Conservation (phyloP, 2,797 vertebrate genomes). For the Sebastes kiyomatsui region DNA sequence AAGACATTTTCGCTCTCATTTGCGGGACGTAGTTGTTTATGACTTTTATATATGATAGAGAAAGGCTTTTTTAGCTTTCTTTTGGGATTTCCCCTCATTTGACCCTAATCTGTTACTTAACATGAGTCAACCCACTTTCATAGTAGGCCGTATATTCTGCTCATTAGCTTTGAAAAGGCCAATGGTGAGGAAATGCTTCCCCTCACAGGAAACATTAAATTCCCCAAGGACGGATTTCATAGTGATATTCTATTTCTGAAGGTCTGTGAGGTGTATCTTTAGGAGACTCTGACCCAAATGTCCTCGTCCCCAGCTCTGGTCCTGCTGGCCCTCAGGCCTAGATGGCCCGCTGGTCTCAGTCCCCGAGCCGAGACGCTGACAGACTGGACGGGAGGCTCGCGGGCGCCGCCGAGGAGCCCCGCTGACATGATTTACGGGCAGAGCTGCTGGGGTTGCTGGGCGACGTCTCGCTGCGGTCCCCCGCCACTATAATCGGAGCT, state of each 20-base stretch:
- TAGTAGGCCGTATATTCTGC: background rate
- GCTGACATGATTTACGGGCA: conserved; percentile 79
- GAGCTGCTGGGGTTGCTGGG: conserved; percentile 70
- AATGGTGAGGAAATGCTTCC: background rate
- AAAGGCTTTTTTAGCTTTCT: background rate
- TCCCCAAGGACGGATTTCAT: background rate
- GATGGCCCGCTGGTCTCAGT: conserved; percentile 30
- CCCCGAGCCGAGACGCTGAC: conserved; percentile 40
- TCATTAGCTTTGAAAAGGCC: background rate
- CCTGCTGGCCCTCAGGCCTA: conserved; percentile 3
- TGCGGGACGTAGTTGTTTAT: background rate
- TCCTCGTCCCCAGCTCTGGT: conserved; percentile 4
- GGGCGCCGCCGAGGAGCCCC: conserved; percentile 67
- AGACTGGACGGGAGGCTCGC: conserved; percentile 53
- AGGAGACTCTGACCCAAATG: conserved; percentile 21
- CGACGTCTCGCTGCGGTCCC: conserved; percentile 75
- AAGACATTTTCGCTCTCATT: background rate
- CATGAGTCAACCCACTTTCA: background rate
- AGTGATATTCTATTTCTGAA: background rate
- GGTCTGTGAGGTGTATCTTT: conserved; percentile 25
- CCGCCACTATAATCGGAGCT: conserved; percentile 78
- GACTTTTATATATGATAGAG: background rate
- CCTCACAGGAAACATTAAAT: background rate
- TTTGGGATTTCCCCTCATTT: conserved; percentile 5
- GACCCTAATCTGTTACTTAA: background rate